Base-by-base conservation (phyloP, 2,888 invertebrate species). In the Polyommatus icarus region DNA sequence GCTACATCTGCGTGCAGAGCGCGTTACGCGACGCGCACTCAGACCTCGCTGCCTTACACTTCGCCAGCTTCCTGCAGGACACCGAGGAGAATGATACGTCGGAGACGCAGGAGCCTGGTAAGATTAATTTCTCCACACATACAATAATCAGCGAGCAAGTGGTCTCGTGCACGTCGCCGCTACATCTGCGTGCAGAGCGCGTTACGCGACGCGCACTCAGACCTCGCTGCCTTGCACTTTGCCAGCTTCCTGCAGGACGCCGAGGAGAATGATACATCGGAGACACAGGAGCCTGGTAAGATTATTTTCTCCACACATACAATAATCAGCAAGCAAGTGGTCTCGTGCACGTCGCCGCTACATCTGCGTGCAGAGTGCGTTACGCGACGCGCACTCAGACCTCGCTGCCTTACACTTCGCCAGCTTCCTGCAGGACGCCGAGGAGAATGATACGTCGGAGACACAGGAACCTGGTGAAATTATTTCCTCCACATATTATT, bases 321-420 rank as follows among this genome's bases (percentile, higher is more conserved):
- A 76, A 87, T 96, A 72, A 91, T 96, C 82, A 93, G 95, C 57
- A 96, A 96, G 86, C 96, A 96, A 88, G 95, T 96, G 80, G 96
- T 97, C 96, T 36, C 92, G 96, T 59, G 96, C 96, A 0, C 94
- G 96, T 46, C 94, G 95, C 20, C 95, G 96, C 77, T 97, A 97
- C 85, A 95, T 97, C 82, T 94, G 95, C 67, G 95, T 95, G 50
- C 96, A 96, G 79, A 96, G 96, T 79, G 95, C 95, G 4, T 92
- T 96, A 3, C 92, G 96, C 76, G 94, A 95, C 76, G 95, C 96
- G 76, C 97, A 97, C 86, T 95, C 95, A 0, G 97, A 97, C 80
- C 84, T 97, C 81, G 95, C 96, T 75, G 96, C 96, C 83, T 87
- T 97, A 85, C 96, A 97, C 92, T 96, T 96, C 84, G 95, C 96